Base-by-base conservation (phyloP, 2,888 invertebrate species). In the Macaria liturata region DNA sequence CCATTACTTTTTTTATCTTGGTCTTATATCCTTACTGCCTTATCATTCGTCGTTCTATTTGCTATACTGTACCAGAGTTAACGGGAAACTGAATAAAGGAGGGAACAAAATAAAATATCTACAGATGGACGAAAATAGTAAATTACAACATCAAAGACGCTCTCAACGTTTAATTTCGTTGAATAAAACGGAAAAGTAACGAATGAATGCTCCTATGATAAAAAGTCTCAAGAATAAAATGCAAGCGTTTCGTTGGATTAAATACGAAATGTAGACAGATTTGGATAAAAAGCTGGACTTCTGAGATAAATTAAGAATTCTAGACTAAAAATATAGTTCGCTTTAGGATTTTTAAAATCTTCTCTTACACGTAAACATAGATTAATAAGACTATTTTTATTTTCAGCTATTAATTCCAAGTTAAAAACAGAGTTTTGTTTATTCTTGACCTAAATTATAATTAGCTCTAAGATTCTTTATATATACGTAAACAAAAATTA, bases 121-220 rank as follows among this genome's bases (percentile, higher is more conserved):
- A 60, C 59, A 60, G 55, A 60, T 56, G 52, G 55, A 60, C 55
- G 59, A 52, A 59, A 60, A 60, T 60, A 60, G 59, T 58, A 65
- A 65, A 60, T 65, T 60, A 62, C 55, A 60, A 58, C 56, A 54
- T 62, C 61, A 64, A 62, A 64, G 57, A 64, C 55, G 55, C 49
- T 56, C 37, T 60, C 55, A 43, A 49, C 55, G 48, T 60, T 55
- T 60, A 55, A 60, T 60, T 55, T 49, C 32, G 55, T 46, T 47
- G 50, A 50, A 53, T 56, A 52, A 60, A 56, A 60, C 43, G 46
- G 42, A 48, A 59, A 50, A 45, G 51, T 48, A 48, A 60, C 52
- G 51, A 60, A 60, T 56, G 59, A 55, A 49, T 49, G 51, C 48
- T 55, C 53, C 55, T 60, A 60, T 56, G 55, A 53, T 52, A 51